These are phyloP conservation scores for Cheilosia scutellata DNA, from an alignment of 2,888 invertebrate species.

Conservation along the genomic window DNA sequence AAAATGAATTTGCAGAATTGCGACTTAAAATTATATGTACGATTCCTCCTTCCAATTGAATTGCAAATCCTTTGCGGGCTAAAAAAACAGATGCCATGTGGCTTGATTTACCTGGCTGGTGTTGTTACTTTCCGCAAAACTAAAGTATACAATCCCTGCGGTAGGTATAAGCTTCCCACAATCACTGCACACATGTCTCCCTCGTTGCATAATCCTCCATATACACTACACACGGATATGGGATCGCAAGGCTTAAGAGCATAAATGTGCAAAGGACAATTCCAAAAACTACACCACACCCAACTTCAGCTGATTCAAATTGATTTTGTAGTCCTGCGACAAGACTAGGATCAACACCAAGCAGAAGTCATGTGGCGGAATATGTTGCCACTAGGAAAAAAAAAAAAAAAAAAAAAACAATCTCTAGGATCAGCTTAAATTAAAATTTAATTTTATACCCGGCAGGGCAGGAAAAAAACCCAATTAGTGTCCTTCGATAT, in stretches of 20 bases:
- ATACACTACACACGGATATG: not conserved
- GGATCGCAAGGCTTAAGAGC: constrained; percentile 18
- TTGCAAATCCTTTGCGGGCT: not conserved
- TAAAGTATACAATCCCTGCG: not conserved
- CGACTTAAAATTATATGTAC: not conserved
- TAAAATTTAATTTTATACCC: constrained; percentile 55
- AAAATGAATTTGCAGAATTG: not conserved
- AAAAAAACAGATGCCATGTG: not conserved
- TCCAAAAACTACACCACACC: not conserved
- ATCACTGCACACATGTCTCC: not conserved
- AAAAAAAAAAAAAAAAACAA: constrained; percentile 9
- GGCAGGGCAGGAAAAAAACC: constrained; percentile 8
- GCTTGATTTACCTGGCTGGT: not conserved
- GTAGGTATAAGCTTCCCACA: not conserved
- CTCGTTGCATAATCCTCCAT: not conserved
- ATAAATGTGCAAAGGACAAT: constrained; percentile 14
- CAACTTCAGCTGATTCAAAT: constrained; percentile 49
- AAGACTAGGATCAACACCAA: constrained; percentile 38
- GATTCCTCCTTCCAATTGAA: not conserved
- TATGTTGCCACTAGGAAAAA: constrained; percentile 11
- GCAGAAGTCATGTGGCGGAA: constrained; percentile 36
- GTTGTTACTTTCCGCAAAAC: not conserved
- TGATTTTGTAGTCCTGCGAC: constrained; percentile 28
- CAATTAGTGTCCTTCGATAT: constrained; percentile 48
- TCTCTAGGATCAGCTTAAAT: constrained; percentile 45